Evolutionary conservation across 2,888 invertebrate species (phyloP).

Genomic region (Copidosoma aretas): DNA sequence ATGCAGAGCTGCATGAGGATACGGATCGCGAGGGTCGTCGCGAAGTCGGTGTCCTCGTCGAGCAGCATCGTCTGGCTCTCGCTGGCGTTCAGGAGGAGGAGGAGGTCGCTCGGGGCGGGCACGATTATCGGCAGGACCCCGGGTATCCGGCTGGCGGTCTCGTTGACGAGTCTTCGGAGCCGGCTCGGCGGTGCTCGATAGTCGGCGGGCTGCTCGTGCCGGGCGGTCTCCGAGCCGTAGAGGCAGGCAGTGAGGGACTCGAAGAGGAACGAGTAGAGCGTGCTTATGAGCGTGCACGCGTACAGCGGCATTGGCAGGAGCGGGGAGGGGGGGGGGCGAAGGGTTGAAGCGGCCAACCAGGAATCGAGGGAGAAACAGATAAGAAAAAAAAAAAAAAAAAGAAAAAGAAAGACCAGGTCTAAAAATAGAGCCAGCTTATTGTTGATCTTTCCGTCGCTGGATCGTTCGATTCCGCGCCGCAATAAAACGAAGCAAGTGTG

Average conservation of each 20-base stretch:
- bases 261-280: conserved; percentile 83
- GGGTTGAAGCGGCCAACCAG: conserved; percentile 77
- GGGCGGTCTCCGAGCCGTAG: conserved; percentile 44
- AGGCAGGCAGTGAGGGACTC: conserved; percentile 65
- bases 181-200: conserved; percentile 11
- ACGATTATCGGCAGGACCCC: conserved; percentile 26
- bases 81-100: conserved; percentile 5
- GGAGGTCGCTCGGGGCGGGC: conserved; percentile 2
- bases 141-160: conserved; percentile 23
- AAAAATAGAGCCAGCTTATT: background rate
- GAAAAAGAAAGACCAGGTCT: too few species aligned
- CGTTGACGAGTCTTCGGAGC: conserved; percentile 15
- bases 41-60: conserved; percentile 45
- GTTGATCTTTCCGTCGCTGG: background rate
- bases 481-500: too few species aligned
- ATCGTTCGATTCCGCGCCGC: background rate
- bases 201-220: conserved; percentile 12
- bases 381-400: too few species aligned
- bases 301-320: conserved; percentile 91
- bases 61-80: conserved; percentile 3
- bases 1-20: conserved; percentile 85
- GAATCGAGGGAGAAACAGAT: too few species aligned
- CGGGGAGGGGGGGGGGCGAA: too few species aligned
- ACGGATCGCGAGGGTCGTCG: conserved; percentile 68
- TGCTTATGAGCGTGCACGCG: conserved; percentile 80